Evolutionary conservation across 2,113 vertebrate species (phyloP).

Genomic region (Agelaius tricolor): DNA sequence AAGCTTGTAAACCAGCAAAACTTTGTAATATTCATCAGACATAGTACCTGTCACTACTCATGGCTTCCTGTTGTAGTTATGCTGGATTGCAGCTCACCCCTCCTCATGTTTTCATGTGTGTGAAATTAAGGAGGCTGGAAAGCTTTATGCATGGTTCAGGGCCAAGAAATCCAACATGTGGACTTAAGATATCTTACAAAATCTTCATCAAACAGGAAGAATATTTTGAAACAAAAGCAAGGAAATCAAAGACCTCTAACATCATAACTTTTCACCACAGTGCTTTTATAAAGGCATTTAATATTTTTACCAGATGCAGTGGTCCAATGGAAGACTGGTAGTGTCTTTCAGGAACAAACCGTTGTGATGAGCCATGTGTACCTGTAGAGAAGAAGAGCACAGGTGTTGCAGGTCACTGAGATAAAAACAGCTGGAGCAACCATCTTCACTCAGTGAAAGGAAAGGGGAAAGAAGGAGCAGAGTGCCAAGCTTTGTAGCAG

Average conservation of each 20-base stretch:
- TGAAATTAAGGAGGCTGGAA: background rate
- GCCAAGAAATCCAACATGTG: background rate
- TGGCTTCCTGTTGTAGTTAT: background rate
- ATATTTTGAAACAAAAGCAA: background rate
- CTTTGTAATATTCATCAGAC: background rate
- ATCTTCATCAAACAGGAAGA: background rate
- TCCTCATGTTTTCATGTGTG: background rate
- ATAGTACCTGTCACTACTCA: background rate
- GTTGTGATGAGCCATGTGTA: background rate
- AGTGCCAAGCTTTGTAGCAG: background rate
- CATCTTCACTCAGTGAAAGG: background rate
- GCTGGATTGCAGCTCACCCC: background rate
- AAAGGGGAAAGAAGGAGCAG: background rate
- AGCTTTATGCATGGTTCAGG: background rate
- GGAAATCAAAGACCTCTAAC: background rate
- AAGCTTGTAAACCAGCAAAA: background rate
- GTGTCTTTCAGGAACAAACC: background rate
- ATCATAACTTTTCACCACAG: background rate
- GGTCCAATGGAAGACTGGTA: background rate
- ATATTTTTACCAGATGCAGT: background rate
- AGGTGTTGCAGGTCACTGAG: background rate
- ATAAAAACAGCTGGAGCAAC: background rate
- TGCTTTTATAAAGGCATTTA: conserved; percentile 1
- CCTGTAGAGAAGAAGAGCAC: background rate
- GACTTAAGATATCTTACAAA: background rate